Evolutionary conservation across 2,113 vertebrate species (phyloP).

Genomic region (Tachuris rubrigastra): DNA sequence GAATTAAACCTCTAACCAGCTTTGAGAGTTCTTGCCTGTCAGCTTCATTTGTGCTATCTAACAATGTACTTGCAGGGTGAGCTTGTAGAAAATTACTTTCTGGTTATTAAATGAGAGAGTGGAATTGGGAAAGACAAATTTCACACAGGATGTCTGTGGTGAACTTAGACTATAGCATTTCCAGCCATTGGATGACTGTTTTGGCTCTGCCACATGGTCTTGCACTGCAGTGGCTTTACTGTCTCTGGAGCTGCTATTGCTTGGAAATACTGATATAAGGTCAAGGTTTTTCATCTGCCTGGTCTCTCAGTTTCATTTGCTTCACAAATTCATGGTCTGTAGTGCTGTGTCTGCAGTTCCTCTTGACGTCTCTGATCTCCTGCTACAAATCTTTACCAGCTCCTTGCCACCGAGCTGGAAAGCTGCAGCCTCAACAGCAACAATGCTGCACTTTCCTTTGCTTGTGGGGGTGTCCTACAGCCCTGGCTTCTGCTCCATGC

Average conservation of each 20-base stretch:
- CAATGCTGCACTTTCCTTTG: accelerated
- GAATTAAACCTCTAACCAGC: neutral
- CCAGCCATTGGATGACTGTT: neutral
- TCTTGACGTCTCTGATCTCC: neutral
- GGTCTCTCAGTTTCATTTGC: neutral
- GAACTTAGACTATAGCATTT: neutral
- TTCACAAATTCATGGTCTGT: neutral
- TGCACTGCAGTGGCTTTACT: neutral
- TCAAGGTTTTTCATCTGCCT: neutral
- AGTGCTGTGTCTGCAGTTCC: neutral
- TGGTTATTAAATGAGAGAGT: neutral
- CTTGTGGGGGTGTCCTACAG: accelerated
- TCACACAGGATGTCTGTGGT: neutral
- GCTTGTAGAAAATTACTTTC: neutral
- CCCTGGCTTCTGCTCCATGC: neutral
- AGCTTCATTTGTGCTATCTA: neutral
- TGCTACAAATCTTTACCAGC: neutral
- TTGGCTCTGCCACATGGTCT: neutral
- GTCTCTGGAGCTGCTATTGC: neutral
- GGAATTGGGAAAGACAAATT: neutral
- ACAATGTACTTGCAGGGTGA: neutral
- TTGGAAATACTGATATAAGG: neutral
- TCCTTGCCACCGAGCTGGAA: neutral
- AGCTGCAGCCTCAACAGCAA: neutral
- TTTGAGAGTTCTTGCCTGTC: neutral